Conservation (phyloP, 2,888 invertebrate genomes). For the Hololepta plana region DNA sequence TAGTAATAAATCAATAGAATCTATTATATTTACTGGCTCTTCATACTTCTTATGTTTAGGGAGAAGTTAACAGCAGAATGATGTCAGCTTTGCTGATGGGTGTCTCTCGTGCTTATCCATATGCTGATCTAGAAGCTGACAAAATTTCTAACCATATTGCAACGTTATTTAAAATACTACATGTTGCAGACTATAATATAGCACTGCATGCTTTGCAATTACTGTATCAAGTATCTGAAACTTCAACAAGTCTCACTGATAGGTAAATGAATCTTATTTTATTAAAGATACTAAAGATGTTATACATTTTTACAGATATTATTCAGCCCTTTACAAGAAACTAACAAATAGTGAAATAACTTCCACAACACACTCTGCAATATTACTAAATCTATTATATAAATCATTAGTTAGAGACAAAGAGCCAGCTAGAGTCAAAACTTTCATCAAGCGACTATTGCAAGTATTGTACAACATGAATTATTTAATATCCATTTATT, state of each 20-base stretch:
- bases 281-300: constrained; percentile 1
- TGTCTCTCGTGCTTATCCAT: constrained; percentile 70
- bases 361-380: constrained; percentile 50
- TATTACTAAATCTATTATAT: constrained; percentile 74
- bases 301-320: constrained; percentile 39
- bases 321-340: constrained; percentile 77
- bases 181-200: constrained; percentile 57
- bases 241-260: constrained; percentile 31
- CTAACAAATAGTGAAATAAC: constrained; percentile 56
- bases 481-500: too few species aligned
- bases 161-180: constrained; percentile 65
- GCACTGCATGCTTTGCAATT: constrained; percentile 37
- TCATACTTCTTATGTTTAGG: constrained; percentile 21
- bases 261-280: constrained; percentile 26
- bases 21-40: constrained; percentile 1
- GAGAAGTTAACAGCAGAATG: constrained; percentile 66
- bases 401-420: constrained; percentile 69
- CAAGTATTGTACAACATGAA: too few species aligned
- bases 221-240: constrained; percentile 42
- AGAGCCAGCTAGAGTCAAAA: constrained; percentile 48
- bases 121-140: constrained; percentile 44
- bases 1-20: constrained; percentile 19
- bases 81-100: constrained; percentile 70
- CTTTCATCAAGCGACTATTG: constrained; percentile 72
- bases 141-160: constrained; percentile 46